phyloP scores from a whole-genome alignment of 64 coral and sea anemone genomes.

The Montipora capricornis region DNA sequence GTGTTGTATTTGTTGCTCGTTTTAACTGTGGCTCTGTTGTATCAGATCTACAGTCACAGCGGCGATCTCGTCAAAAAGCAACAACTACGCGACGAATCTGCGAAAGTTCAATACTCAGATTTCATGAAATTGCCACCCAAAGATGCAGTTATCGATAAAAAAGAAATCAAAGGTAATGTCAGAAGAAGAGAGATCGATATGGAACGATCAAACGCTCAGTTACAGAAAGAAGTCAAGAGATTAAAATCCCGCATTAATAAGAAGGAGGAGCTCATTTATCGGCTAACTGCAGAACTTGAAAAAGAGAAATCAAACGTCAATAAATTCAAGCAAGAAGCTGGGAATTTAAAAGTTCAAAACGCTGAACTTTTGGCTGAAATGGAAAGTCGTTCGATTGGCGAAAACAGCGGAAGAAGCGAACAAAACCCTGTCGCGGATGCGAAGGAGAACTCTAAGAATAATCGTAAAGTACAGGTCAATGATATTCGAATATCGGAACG shows the following conservation, averaged over 20 bases:
- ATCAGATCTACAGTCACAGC: constrained; percentile 69
- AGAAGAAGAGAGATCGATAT: constrained; percentile 17
- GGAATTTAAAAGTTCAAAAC: constrained; percentile 55
- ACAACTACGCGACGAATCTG: not conserved
- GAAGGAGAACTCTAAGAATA: constrained; percentile 15
- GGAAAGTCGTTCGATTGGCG: constrained; percentile 48
- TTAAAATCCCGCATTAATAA: constrained; percentile 62
- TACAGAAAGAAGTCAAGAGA: constrained; percentile 60
- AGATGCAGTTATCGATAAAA: not conserved
- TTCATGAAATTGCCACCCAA: not conserved
- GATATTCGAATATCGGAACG: constrained; percentile 69
- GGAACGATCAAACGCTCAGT: constrained; percentile 16
- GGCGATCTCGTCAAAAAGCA: constrained; percentile 22
- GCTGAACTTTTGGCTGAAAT: constrained; percentile 44
- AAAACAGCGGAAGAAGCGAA: constrained; percentile 21
- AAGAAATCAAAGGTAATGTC: not conserved
- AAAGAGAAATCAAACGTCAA: constrained; percentile 39
- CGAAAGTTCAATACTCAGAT: not conserved
- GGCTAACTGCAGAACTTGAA: constrained; percentile 60
- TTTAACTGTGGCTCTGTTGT: constrained; percentile 48
- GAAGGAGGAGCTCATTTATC: constrained; percentile 43
- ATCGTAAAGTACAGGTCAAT: not conserved
- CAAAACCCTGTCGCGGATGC: not conserved
- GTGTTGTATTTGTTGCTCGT: constrained; percentile 47
- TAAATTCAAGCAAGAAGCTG: constrained; percentile 45